Evolutionary conservation across 2,113 vertebrate genomes (phyloP), one percentile per base, ranked within the genome.

Genomic region (Orientallactaga bullata): DNA sequence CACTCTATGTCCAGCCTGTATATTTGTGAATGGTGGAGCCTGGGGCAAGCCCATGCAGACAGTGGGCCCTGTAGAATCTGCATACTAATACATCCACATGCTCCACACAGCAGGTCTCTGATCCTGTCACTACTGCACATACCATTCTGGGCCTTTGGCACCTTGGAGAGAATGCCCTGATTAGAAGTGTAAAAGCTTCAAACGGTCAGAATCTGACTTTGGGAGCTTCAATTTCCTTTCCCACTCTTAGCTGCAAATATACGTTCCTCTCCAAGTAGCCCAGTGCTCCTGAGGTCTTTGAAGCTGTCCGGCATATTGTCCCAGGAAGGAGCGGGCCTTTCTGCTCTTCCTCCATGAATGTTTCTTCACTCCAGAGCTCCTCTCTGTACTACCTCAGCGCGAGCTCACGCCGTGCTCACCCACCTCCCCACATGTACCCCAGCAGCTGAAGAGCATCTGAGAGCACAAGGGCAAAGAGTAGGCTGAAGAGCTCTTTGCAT

Each of bases 121-220:
- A 0, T 65, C 30, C 35, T 4, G 0, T 28, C 10, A 21, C 37
- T 37, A 7, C 23, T 55, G 65, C 65, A 73, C 20, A 60, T 58
- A 18, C 39, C 24, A n/a, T 47, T 47, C 42, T 47, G 42, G 5
- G 37, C 78, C 15, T 7, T 47, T 32, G 0, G 0, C 30, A 23
- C 26, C 89, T 26, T 8, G 37, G 20, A 83, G 74, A 47, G 74
- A 51, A 71, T 51, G 60, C 12, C 21, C n/a, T 60, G 10, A 66
- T 24, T 18, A 61, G 76, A 91, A 76, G 77, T 55, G 82, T 60
- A 63, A 78, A 93, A 72, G 11, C 69, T 61, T 95, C 72, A 74
- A 7, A 20, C 37, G 80, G 71, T 55, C 21, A 61, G 47, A 71
- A 42, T 7, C 37, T 32, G 42, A 66, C 78, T 51, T 11, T 1